Evolutionary conservation across 2,797 vertebrate species (phyloP), one percentile per base, ranked within the genome.

Genomic region (Nannoperca obscura): DNA sequence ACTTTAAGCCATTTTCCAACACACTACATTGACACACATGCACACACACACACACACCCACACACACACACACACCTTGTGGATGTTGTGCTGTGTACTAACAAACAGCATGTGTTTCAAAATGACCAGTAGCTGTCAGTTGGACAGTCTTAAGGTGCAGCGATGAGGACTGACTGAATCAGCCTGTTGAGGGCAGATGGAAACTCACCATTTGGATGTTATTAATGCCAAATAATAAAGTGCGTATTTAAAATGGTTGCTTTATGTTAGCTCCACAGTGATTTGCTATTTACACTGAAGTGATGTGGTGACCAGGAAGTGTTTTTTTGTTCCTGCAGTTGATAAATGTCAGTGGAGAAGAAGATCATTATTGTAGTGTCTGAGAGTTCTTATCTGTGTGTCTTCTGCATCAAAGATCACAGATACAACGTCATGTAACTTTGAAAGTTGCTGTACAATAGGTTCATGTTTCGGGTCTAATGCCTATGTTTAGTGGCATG

Each of bases 1-100:
- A 85, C 75, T 79, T 76, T 69, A 77, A 86, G 78, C 83, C 54
- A n/a, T 85, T 85, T 82, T 72, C 78, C 52, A 0, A 83, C 67
- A 76, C 15, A 75, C 24, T 15, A 19, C 53, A 64, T 20, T 5
- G 1, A 73, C 58, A 60, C 52, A 47, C 11, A 50, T 7, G 5
- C 32, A 19, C 36, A 17, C 2, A 42, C 11, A 49, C 50, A 70
- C 40, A 19, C 36, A 17, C 2, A 42, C 11, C 40, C 50, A 70
- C 40, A 19, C 36, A 17, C 2, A 42, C 11, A 57, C 50, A 70
- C 40, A 55, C 15, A 40, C 22, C 50, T 14, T 58, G 34, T 53
- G 47, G 36, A 65, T 46, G 42, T 42, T 54, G 17, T 49, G 34
- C 38, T 40, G 15, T 55, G 44, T 59, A 54, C 38, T 32, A 32